Conservation (phyloP, 2,797 vertebrate species). For the Columba guinea region DNA sequence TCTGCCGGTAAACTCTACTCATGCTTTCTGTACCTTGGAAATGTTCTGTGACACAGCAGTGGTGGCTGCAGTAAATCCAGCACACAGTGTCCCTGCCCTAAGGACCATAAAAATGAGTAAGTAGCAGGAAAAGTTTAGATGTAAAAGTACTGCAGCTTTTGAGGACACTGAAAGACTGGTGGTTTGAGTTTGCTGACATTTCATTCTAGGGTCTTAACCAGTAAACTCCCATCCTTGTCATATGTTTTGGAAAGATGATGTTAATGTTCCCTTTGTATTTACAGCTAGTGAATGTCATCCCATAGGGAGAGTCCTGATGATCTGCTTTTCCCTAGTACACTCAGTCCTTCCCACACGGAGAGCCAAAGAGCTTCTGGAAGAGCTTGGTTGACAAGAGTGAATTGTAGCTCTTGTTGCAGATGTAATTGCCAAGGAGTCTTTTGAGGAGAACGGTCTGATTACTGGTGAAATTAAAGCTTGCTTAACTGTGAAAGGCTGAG, state of each 20-base stretch:
- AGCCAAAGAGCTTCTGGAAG: neutral
- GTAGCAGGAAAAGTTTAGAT: neutral
- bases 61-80: neutral
- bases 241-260: neutral
- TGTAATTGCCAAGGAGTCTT: neutral
- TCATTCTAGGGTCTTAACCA: neutral
- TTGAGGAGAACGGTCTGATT: neutral
- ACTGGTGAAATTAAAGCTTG: conserved; percentile 21
- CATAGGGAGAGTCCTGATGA: neutral
- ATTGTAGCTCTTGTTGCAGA: neutral
- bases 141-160: neutral
- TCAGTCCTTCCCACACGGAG: neutral
- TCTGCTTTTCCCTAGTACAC: neutral
- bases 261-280: neutral
- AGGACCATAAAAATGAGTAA: neutral
- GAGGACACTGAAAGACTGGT: neutral
- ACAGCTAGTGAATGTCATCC: neutral
- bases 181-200: neutral
- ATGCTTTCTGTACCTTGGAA: neutral
- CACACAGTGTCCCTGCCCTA: neutral
- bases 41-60: neutral
- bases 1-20: neutral
- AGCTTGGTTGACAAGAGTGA: neutral
- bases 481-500: neutral
- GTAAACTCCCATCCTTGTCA: neutral